Percentiles rank a stretch among this genome's conserved stretches.
Evolutionary conservation across 2,888 invertebrate species (phyloP).

Genomic region (Carterocephalus palaemon): DNA sequence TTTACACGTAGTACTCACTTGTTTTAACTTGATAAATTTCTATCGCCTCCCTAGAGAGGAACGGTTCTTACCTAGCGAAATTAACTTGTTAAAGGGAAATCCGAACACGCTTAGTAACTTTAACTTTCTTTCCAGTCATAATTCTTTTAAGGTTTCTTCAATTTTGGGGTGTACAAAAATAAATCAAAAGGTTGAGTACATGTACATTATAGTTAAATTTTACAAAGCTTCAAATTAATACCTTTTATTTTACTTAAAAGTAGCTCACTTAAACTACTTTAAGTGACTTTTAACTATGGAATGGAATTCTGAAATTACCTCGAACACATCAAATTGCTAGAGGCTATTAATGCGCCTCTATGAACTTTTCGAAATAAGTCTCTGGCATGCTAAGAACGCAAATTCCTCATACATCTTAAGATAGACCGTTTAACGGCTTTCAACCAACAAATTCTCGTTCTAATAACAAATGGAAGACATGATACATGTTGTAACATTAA

Average conservation of each 20-base stretch:
- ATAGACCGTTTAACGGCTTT: no score
- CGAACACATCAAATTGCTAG: no score
- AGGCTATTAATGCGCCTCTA: no score
- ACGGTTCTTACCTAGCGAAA: conserved; percentile 9
- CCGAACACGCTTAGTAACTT: conserved; percentile 1
- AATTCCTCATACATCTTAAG: neutral
- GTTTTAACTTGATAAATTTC: conserved; percentile 48
- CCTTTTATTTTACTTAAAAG: no score
- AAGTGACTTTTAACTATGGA: no score
- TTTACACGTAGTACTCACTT: conserved; percentile 51
- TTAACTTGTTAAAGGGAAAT: conserved; percentile 10
- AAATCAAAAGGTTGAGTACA: no score
- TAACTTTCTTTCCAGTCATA: no score
- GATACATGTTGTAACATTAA: conserved; percentile 14
- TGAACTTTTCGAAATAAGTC: neutral
- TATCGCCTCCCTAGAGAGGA: conserved; percentile 24
- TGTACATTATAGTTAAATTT: no score
- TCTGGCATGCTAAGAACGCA: neutral
- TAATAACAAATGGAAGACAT: conserved; percentile 12
- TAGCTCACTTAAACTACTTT: no score
- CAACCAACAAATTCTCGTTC: conserved; percentile 7
- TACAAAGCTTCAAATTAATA: no score
- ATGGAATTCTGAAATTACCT: no score
- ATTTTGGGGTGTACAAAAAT: neutral
- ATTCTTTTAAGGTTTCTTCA: no score